phyloP scores from a whole-genome alignment of 1,140 invertebrate genomes.

The Dryas iulia region DNA sequence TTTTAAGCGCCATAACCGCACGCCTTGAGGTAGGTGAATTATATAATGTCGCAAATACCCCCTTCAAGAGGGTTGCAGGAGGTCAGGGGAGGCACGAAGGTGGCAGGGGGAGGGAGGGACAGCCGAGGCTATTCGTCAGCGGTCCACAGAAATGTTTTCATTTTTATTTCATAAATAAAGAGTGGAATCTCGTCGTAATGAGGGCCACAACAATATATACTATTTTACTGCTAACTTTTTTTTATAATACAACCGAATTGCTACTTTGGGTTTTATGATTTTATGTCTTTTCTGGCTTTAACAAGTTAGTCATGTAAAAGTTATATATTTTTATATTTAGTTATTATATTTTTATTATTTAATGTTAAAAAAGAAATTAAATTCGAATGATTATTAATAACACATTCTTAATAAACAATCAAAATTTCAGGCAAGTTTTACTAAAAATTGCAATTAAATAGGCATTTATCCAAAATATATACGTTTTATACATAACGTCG shows the following conservation, averaged over 20 bases:
- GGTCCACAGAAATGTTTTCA: constrained; percentile 74
- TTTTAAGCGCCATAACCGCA: constrained; percentile 27
- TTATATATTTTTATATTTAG: too few relatives aligned
- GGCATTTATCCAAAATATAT: too few relatives aligned
- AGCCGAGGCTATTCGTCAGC: constrained; percentile 63
- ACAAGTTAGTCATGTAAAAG: background rate
- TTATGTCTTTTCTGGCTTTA: background rate
- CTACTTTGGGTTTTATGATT: constrained; percentile 1
- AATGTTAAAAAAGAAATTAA: too few relatives aligned
- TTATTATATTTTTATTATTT: too few relatives aligned
- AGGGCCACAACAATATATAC: constrained; percentile 42
- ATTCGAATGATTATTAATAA: too few relatives aligned
- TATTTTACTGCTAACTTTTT: constrained; percentile 26
- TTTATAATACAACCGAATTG: constrained; percentile 5
- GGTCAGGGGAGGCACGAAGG: too few relatives aligned
- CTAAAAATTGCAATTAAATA: too few relatives aligned
- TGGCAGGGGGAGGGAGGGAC: constrained; percentile 23
- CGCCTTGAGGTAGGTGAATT: constrained; percentile 48
- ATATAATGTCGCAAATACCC: constrained; percentile 41
- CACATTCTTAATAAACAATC: too few relatives aligned
- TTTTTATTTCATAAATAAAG: constrained; percentile 79
- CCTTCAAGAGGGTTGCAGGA: constrained; percentile 18
- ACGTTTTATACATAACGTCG: too few relatives aligned
- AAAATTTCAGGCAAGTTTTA: too few relatives aligned
- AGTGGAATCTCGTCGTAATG: constrained; percentile 66